Conservation (phyloP, 2,113 vertebrate genomes). For the Oophaga pumilio region DNA sequence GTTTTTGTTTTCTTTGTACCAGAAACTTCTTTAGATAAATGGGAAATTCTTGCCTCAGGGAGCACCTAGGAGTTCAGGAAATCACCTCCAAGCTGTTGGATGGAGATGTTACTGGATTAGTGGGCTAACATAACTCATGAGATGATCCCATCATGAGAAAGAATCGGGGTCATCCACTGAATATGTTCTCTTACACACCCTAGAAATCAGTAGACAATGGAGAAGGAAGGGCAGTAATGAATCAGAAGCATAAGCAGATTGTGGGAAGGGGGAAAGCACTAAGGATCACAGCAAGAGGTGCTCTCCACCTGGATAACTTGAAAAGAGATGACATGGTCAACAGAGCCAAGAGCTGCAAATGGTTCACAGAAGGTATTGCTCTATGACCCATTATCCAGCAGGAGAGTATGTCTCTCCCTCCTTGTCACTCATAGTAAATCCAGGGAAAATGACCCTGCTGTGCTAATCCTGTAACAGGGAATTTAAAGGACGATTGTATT, state of each 20-base stretch:
- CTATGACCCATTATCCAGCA: background rate
- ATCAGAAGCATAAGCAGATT: conserved; percentile 26
- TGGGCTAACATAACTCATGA: background rate
- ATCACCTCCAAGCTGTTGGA: background rate
- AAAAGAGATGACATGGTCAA: conserved; percentile 32
- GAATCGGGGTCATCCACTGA: conserved; percentile 33
- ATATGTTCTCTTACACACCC: conserved; percentile 30
- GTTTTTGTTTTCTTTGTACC: background rate
- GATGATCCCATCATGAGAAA: conserved; percentile 46
- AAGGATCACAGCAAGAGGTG: conserved; percentile 23
- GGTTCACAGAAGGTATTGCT: conserved; percentile 29
- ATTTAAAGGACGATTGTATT: conserved; percentile 34
- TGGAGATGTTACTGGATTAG: conserved; percentile 36
- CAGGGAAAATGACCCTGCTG: conserved; percentile 26
- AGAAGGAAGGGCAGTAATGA: conserved; percentile 24
- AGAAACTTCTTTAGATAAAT: background rate
- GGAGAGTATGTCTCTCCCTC: background rate
- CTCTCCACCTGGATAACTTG: background rate
- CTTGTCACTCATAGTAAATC: background rate
- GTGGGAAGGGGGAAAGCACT: conserved; percentile 8
- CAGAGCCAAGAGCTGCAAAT: conserved; percentile 23
- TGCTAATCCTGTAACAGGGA: conserved; percentile 33
- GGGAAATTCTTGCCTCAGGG: conserved; percentile 16
- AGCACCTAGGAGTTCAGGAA: conserved; percentile 26
- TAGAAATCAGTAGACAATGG: conserved; percentile 41